Evolutionary conservation across 1,140 invertebrate species (phyloP).

Genomic region (silkworm (Bombyx mori)): ASM3026992v2 NC_085131.1:7461001-7461500

Average conservation of each 20-base stretch:
- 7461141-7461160: too few species aligned
- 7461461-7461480: slow-evolving; percentile 35
- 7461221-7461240: slow-evolving; percentile 58
- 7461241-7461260: slow-evolving; percentile 63
- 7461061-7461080: too few species aligned
- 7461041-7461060: too few species aligned
- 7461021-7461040: too few species aligned
- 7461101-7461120: too few species aligned
- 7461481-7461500: slow-evolving; percentile 35
- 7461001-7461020: too few species aligned
- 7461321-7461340: slow-evolving; percentile 63
- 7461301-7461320: slow-evolving; percentile 55
- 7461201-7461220: slow-evolving; percentile 36
- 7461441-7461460: slow-evolving; percentile 35
- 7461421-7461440: slow-evolving; percentile 29
- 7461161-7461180: too few species aligned
- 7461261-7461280: slow-evolving; percentile 36
- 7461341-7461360: slow-evolving; percentile 68
- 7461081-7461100: too few species aligned
- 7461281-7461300: slow-evolving; percentile 38
- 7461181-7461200: too few species aligned
- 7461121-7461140: too few species aligned
- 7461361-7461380: slow-evolving; percentile 39
- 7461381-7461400: slow-evolving; percentile 66
- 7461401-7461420: slow-evolving; percentile 67